Conservation (phyloP, 1,140 invertebrate genomes). For the Tetramorium simillimum region DNA sequence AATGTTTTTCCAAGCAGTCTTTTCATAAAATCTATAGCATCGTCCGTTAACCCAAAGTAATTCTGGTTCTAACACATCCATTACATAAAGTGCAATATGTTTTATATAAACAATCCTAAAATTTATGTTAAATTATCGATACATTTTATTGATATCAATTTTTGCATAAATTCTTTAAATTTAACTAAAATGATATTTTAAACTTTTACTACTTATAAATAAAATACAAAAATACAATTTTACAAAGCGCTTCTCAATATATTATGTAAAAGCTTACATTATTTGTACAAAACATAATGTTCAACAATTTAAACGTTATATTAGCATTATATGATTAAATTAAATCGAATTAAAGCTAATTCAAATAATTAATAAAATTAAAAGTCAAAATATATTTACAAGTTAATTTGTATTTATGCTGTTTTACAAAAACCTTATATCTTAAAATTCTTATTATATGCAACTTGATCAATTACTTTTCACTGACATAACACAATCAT, state of each 20-base stretch:
- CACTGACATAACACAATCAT: background rate
- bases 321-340: background rate
- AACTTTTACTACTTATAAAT: background rate
- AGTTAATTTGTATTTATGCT: background rate
- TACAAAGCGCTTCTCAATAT: background rate
- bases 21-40: constrained; percentile 85
- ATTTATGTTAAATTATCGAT: constrained; percentile 9
- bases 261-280: background rate
- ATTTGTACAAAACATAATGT: background rate
- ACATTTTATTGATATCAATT: background rate
- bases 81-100: constrained; percentile 40
- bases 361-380: background rate
- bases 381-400: background rate
- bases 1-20: constrained; percentile 51
- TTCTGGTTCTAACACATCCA: constrained; percentile 82
- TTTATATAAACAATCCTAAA: constrained; percentile 33
- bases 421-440: background rate
- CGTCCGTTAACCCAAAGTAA: constrained; percentile 85
- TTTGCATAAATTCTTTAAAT: background rate
- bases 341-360: background rate
- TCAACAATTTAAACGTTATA: background rate
- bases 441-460: background rate
- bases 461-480: background rate
- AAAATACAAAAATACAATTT: background rate
- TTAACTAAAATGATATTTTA: background rate